Conservation (phyloP, 2,797 vertebrate genomes). For the Phataginus tetradactyla region DNA sequence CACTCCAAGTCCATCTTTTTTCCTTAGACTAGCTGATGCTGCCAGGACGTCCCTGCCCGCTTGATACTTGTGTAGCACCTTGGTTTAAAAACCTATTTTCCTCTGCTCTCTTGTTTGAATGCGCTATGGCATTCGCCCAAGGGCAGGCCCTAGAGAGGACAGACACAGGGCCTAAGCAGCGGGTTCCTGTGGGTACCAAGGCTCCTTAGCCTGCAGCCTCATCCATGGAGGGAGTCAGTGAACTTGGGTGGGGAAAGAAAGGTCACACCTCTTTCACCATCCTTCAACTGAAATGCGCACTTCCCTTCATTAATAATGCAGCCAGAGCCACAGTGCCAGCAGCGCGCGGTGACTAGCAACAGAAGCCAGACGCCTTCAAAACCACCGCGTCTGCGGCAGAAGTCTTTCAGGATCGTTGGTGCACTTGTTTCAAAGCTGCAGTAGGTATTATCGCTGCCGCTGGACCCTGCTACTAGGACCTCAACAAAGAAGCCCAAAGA, state of each 20-base stretch:
- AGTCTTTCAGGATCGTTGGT: accelerated
- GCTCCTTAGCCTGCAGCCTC: background rate
- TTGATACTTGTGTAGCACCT: too few species aligned
- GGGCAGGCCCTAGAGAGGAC: background rate
- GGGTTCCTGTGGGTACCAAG: too few species aligned
- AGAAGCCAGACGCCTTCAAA: background rate
- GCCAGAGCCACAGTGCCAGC: background rate
- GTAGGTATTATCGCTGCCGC: accelerated
- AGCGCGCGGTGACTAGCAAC: background rate
- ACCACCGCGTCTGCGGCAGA: background rate
- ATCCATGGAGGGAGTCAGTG: too few species aligned
- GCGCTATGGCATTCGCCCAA: background rate
- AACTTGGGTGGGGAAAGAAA: background rate
- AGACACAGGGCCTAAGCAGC: background rate
- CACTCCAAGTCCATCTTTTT: background rate
- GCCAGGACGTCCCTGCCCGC: too few species aligned
- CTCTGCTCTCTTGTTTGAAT: background rate
- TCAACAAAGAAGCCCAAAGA: too few species aligned
- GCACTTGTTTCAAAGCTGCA: background rate
- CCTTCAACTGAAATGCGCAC: too few species aligned
- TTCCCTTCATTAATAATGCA: background rate
- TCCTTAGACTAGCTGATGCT: background rate
- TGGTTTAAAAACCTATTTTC: background rate
- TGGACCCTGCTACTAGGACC: accelerated
- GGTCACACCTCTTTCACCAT: background rate